A percentile compares a stretch with the other conserved stretches of the same genome.
These are phyloP conservation scores for Eilema caniola DNA, from an alignment of 2,888 invertebrate genomes.

Conservation along the genomic window DNA sequence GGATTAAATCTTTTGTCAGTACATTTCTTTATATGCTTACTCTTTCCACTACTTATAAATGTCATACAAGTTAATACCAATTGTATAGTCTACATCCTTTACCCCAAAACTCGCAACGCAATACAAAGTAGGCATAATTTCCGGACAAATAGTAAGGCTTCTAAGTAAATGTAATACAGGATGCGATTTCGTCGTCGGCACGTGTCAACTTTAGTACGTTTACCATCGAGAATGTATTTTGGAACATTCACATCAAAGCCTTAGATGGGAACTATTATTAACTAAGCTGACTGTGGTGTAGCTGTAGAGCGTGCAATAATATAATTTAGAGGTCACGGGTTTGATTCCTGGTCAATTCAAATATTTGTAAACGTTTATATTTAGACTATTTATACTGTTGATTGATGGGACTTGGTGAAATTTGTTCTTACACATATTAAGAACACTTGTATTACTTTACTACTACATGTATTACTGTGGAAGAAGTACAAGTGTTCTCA, in stretches of 20 bases:
- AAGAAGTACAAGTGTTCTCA: too few species aligned
- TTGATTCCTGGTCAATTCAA: neutral
- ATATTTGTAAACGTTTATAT: too few species aligned
- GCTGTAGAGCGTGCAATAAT: too few species aligned
- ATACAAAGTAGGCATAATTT: constrained; percentile 14
- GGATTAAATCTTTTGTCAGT: too few species aligned
- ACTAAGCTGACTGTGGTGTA: neutral
- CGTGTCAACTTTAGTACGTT: constrained; percentile 55
- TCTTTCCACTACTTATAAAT: neutral
- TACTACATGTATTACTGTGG: too few species aligned
- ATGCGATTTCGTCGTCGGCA: constrained; percentile 66
- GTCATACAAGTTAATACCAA: neutral
- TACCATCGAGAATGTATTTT: constrained; percentile 46
- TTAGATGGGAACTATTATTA: constrained; percentile 19
- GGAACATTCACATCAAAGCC: constrained; percentile 41
- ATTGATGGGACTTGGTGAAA: too few species aligned
- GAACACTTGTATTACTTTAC: too few species aligned
- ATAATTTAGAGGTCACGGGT: neutral
- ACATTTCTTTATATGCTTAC: neutral
- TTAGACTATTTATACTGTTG: too few species aligned
- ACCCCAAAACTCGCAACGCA: constrained; percentile 11
- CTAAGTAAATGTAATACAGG: constrained; percentile 69
- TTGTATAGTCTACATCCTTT: neutral
- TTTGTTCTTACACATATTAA: too few species aligned
- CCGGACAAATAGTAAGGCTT: constrained; percentile 44